Conservation (phyloP, 2,113 vertebrate species). For the Bujurquina vittata region DNA sequence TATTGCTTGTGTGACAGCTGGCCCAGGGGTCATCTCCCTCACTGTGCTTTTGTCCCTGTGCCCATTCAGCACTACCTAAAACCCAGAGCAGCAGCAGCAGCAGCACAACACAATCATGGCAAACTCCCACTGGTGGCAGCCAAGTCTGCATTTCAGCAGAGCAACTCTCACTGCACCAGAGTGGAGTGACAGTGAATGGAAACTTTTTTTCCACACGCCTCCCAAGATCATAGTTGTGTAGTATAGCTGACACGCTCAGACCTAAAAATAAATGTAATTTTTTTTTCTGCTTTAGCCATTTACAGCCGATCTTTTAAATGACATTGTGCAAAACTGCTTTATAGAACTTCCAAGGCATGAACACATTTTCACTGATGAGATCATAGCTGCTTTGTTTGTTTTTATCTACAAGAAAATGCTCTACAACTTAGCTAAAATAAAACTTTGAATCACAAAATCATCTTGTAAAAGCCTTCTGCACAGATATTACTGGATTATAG, state of each 20-base stretch:
- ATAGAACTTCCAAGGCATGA: conserved; percentile 14
- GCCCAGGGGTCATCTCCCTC: conserved; percentile 70
- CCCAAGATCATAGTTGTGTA: conserved; percentile 61
- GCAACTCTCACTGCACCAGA: conserved; percentile 61
- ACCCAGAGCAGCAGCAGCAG: conserved; percentile 57
- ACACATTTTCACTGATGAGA: conserved; percentile 28
- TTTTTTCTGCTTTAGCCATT: conserved; percentile 27
- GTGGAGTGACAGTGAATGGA: conserved; percentile 72
- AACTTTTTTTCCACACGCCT: conserved; percentile 64
- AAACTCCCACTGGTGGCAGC: conserved; percentile 70
- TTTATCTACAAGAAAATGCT: background rate
- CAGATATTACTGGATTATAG: no score
- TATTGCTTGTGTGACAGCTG: conserved; percentile 70
- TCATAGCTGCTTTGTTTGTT: background rate
- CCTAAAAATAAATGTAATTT: conserved; percentile 55
- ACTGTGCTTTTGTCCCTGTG: conserved; percentile 70
- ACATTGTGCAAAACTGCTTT: conserved; percentile 47
- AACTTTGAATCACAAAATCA: background rate
- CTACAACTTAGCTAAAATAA: background rate
- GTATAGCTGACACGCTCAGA: conserved; percentile 67
- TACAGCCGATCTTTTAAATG: conserved; percentile 50
- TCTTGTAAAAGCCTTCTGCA: background rate
- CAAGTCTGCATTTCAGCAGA: conserved; percentile 73
- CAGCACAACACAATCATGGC: conserved; percentile 73
- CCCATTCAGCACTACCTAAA: conserved; percentile 77